These are phyloP conservation scores for Podarcis siculus DNA, from an alignment of 2,797 vertebrate species.

Conservation along the genomic window DNA sequence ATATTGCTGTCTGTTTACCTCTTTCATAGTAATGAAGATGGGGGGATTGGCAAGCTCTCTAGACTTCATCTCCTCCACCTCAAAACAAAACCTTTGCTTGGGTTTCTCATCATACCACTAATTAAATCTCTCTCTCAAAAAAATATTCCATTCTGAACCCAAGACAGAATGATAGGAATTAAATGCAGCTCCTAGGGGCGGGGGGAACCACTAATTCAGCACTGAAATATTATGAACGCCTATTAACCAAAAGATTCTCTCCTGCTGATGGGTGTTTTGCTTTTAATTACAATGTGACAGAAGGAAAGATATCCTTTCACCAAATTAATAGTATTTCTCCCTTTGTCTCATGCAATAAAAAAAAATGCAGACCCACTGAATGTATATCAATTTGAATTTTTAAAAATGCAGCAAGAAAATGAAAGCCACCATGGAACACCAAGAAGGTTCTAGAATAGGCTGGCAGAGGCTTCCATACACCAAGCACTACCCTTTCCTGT, in stretches of 20 bases:
- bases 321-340: background rate
- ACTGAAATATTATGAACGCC: background rate
- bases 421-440: constrained; percentile 29
- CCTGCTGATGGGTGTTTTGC: background rate
- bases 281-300: constrained; percentile 1
- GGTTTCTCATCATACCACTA: constrained; percentile 10
- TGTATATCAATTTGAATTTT: background rate
- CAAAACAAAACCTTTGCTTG: constrained; percentile 11
- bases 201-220: background rate
- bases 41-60: constrained; percentile 53
- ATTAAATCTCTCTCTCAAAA: constrained; percentile 19
- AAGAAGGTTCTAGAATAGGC: constrained; percentile 8
- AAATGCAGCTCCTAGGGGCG: background rate
- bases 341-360: background rate
- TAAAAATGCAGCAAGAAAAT: constrained; percentile 35
- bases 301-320: constrained; percentile 17
- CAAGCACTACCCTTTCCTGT: constrained; percentile 59
- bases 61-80: constrained; percentile 44
- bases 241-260: background rate
- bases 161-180: constrained; percentile 37
- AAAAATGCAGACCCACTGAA: background rate
- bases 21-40: constrained; percentile 51
- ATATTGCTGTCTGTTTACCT: constrained; percentile 66
- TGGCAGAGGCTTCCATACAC: constrained; percentile 47
- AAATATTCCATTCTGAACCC: constrained; percentile 35